These are phyloP conservation scores for Pemphredon lugubris DNA, from an alignment of 2,888 invertebrate genomes.

Conservation along the genomic window DNA sequence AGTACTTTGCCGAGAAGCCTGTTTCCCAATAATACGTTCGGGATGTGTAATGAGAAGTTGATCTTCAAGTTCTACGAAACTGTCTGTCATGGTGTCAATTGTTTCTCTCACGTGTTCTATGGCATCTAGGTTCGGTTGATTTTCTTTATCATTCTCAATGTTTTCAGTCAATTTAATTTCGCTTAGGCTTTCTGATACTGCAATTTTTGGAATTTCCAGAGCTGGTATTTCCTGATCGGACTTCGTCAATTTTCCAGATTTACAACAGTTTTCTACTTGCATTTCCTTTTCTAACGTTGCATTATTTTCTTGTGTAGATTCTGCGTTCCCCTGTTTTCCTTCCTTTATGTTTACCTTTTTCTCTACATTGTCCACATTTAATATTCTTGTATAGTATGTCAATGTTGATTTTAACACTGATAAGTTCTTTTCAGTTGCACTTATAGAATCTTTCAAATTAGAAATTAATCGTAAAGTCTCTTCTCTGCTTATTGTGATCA, in stretches of 20 bases:
- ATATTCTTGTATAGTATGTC: not conserved
- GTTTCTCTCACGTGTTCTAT: not conserved
- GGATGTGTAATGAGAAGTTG: conserved; percentile 14
- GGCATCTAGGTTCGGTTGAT: not conserved
- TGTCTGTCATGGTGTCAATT: no score
- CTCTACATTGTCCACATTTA: not conserved
- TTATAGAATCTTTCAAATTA: conserved; percentile 23
- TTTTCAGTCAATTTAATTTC: not conserved
- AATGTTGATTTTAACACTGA: conserved; percentile 27
- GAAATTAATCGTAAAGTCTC: conserved; percentile 15
- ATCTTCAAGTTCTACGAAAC: conserved; percentile 37
- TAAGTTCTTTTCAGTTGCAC: conserved; percentile 21
- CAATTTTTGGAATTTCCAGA: not conserved
- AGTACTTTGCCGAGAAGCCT: not conserved
- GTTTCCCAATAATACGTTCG: not conserved
- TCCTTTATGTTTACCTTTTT: not conserved
- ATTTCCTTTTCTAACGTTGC: conserved; percentile 14
- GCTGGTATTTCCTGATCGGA: not conserved
- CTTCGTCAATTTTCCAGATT: not conserved
- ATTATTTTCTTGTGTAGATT: not conserved
- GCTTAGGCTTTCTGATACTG: not conserved
- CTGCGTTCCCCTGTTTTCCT: not conserved
- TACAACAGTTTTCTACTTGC: conserved; percentile 6
- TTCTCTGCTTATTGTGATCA: conserved; percentile 11
- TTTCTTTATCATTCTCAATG: conserved; percentile 27